Base-by-base conservation (phyloP, 2,113 vertebrate species). In the Eulacestoma nigropectus region DNA sequence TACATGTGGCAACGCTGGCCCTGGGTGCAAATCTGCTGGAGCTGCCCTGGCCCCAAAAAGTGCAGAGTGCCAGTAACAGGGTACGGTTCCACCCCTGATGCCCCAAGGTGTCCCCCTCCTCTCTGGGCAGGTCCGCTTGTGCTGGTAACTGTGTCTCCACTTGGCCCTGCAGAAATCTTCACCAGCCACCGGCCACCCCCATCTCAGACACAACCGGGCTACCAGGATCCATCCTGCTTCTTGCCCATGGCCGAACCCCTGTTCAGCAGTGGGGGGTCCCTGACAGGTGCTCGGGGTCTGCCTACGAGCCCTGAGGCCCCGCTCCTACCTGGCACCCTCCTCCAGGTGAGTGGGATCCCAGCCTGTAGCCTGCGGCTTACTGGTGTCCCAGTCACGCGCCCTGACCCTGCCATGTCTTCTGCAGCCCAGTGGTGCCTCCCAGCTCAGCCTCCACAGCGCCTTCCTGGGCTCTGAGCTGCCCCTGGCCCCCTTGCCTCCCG, bases 111-210 rank as follows among this genome's bases (percentile, higher is more conserved):
- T 42, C 12, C 29, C 18, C 25, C 16, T n/a, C 33, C 5, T 59
- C 26, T 63, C 56, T 1, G 8, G 59, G 50, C 52, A 64, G 55
- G 21, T 52, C 30, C 2, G 2, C 33, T 70, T 50, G 67, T 6
- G 26, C 29, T 7, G 0, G 8, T 46, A 50, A 7, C 76, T 32
- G 16, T 74, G 29, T 87, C 56, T 92, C 32, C 37, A 6, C 55
- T 96, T 95, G 79, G 25, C 76, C 53, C 93, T 75, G 46, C 94
- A 98, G 98, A 98, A 94, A 97, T 98, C 90, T 97, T 98, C 96
- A 92, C 88, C 35, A 39, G 62, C 82, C 95, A 98, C 56, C 93
- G 96, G 10, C 89, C 96, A 9, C 60, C 35, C 3, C 50, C 78
- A 14, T n/a, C 84, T 1, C 96, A 97, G 76, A 81, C 52, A 3